A percentile compares a stretch with the other conserved stretches of the same genome.
These are phyloP conservation scores for Hydropsyche betteni DNA, from an alignment of 2,888 invertebrate species.

Conservation along the genomic window DNA sequence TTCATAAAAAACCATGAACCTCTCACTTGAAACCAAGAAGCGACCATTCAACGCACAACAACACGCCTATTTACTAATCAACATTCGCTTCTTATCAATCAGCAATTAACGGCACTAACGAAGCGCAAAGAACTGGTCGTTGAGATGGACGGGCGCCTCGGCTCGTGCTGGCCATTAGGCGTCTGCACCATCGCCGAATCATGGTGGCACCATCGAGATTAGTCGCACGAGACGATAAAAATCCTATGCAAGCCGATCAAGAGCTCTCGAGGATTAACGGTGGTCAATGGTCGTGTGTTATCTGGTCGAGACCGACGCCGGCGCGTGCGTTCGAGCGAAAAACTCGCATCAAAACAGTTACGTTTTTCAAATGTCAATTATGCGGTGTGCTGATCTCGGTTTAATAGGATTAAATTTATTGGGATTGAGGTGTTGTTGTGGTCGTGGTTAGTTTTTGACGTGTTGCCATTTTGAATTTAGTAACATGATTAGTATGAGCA, in stretches of 20 bases:
- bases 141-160: conserved; percentile 7
- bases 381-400: background rate
- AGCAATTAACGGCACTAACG: background rate
- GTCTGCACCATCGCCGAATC: conserved; percentile 34
- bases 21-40: no score
- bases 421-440: no score
- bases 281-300: conserved; percentile 26
- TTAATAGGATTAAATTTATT: background rate
- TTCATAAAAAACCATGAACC: no score
- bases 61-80: background rate
- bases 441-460: no score
- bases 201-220: conserved; percentile 36
- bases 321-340: conserved; percentile 41
- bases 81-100: background rate
- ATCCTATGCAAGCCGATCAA: conserved; percentile 34
- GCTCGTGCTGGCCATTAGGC: conserved; percentile 33
- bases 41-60: background rate
- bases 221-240: conserved; percentile 16
- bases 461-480: no score
- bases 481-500: no score
- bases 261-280: conserved; percentile 31
- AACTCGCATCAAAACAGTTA: conserved; percentile 8
- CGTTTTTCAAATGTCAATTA: background rate
- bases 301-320: conserved; percentile 36
- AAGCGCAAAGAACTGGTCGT: conserved; percentile 9